phyloP scores from a whole-genome alignment of 2,113 vertebrate species.

The Colius striatus region DNA sequence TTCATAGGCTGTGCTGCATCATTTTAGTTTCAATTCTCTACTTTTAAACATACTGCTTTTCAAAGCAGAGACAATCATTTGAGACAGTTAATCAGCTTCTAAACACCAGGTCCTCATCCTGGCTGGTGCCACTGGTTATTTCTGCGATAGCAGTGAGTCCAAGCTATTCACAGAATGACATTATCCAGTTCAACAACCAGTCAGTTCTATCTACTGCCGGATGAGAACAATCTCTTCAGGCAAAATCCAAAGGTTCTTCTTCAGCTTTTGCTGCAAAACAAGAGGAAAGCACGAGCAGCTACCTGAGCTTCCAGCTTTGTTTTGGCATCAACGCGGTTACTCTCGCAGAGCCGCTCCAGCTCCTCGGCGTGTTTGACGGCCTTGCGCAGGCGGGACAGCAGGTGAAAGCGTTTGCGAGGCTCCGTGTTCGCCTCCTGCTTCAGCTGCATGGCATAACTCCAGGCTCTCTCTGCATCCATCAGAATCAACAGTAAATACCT shows the following conservation, averaged over 20 bases:
- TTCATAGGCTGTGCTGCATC: neutral
- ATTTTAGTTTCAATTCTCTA: neutral
- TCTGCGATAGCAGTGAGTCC: neutral
- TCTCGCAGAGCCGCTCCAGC: slow-evolving; percentile 94
- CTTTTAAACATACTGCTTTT: neutral
- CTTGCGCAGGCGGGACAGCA: slow-evolving; percentile 91
- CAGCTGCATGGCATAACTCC: slow-evolving; percentile 99
- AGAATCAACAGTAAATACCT: slow-evolving; percentile 94
- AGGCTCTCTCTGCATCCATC: slow-evolving; percentile 96
- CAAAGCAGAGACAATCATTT: neutral
- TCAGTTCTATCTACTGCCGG: neutral
- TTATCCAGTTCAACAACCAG: neutral
- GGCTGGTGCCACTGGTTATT: neutral
- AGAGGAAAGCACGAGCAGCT: neutral
- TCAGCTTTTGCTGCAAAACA: neutral
- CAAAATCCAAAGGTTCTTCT: neutral
- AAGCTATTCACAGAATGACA: neutral
- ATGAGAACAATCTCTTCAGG: neutral
- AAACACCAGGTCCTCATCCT: neutral
- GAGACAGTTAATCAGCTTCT: neutral
- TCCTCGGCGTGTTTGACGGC: slow-evolving; percentile 93
- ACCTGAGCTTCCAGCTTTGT: slow-evolving; percentile 99
- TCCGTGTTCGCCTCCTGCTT: slow-evolving; percentile 98
- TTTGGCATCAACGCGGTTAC: slow-evolving; percentile 91
- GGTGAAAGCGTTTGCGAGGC: slow-evolving; percentile 94